Evolutionary conservation across 2,888 invertebrate species (phyloP).

Genomic region (Nephrotoma appendiculata): DNA sequence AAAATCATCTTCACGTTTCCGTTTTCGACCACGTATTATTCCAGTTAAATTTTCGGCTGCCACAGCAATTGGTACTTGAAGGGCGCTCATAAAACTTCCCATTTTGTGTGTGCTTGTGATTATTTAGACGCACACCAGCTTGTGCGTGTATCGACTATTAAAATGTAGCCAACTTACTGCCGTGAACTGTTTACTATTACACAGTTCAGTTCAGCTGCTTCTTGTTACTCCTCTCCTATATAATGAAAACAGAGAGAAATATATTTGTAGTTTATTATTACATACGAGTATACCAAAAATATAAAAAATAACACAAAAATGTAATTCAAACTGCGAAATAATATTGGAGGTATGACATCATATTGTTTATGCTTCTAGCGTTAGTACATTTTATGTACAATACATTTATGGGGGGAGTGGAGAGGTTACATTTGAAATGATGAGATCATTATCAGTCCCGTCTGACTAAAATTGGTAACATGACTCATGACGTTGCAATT

Average conservation of each 20-base stretch:
- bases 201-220: background rate
- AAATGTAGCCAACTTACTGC: background rate
- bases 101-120: slow-evolving; percentile 14
- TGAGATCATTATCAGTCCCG: background rate
- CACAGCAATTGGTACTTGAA: slow-evolving; percentile 26
- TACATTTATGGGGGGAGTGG: background rate
- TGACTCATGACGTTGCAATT: too few relatives aligned
- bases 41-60: slow-evolving; percentile 32
- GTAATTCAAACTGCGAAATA: background rate
- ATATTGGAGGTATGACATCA: background rate
- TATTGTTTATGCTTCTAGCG: background rate
- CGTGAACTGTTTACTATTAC: background rate
- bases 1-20: slow-evolving; percentile 37
- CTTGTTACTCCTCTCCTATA: background rate
- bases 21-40: slow-evolving; percentile 35
- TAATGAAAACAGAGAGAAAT: background rate
- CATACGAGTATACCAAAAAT: background rate
- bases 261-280: background rate
- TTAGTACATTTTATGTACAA: background rate
- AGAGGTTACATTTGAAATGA: background rate
- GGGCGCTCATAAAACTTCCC: slow-evolving; percentile 32
- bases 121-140: background rate
- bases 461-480: too few relatives aligned
- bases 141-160: background rate
- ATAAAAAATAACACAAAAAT: background rate